phyloP scores from a whole-genome alignment of 2,888 invertebrate genomes.

The Thymelicus acteon region DNA sequence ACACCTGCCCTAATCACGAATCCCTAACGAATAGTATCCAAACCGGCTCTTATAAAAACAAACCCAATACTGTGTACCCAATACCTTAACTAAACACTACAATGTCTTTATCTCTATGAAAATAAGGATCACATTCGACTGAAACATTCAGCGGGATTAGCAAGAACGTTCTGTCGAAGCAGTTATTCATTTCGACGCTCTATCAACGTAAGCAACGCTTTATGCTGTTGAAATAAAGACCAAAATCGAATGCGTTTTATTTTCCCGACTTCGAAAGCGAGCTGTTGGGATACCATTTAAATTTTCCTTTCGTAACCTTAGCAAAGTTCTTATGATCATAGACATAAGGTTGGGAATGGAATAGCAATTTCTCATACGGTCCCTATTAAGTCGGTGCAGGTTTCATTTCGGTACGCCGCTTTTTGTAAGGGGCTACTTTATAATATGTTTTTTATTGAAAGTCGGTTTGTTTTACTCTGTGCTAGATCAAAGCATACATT shows the following conservation, averaged over 20 bases:
- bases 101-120: background rate
- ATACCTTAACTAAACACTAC: background rate
- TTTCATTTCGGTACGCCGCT: constrained; percentile 34
- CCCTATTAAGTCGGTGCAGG: background rate
- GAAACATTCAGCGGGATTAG: background rate
- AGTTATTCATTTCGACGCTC: background rate
- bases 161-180: constrained; percentile 16
- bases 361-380: background rate
- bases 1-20: constrained; percentile 76
- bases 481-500: constrained; percentile 35
- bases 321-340: background rate
- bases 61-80: background rate
- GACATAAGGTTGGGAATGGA: constrained; percentile 1
- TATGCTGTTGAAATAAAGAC: background rate
- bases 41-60: constrained; percentile 59
- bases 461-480: constrained; percentile 34
- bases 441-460: constrained; percentile 67
- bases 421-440: constrained; percentile 55
- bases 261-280: background rate
- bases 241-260: constrained; percentile 17
- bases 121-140: constrained; percentile 22
- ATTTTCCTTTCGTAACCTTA: background rate
- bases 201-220: constrained; percentile 8
- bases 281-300: background rate
- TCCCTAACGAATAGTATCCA: constrained; percentile 57